These are phyloP conservation scores for Myotis pilosus DNA, from an alignment of 2,797 vertebrate genomes.

Conservation along the genomic window DNA sequence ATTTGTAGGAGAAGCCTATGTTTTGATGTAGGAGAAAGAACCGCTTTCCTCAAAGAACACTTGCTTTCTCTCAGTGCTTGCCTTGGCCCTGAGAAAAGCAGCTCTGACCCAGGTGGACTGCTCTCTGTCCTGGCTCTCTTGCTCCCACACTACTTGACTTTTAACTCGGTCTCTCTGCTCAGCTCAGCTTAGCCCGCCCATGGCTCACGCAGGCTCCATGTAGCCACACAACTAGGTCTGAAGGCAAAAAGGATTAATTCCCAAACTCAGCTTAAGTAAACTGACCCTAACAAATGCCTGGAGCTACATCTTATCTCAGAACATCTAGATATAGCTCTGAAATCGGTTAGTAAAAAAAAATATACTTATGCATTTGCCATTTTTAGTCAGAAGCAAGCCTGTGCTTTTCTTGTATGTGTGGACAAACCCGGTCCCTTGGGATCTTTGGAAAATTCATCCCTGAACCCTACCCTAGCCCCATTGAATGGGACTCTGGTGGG, in stretches of 20 bases:
- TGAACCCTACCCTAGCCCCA: not conserved
- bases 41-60: not conserved
- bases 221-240: not conserved
- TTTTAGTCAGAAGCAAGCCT: not conserved
- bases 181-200: not conserved
- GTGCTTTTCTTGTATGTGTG: not conserved
- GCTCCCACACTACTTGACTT: not conserved
- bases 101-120: not conserved
- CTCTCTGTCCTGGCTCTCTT: not conserved
- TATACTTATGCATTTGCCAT: not conserved
- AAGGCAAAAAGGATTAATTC: not conserved
- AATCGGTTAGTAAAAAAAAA: not conserved
- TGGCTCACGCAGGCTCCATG: not conserved
- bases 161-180: slow-evolving; percentile 39
- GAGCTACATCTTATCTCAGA: not conserved
- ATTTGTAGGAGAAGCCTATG: not conserved
- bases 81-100: not conserved
- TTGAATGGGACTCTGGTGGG: not conserved
- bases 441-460: not conserved
- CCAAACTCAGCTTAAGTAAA: not conserved
- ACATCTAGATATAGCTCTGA: not conserved
- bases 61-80: not conserved
- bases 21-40: not conserved
- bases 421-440: not conserved
- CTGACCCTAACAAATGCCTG: not conserved